These are phyloP conservation scores for Fistularia commersonii DNA, from an alignment of 2,797 vertebrate genomes.

Conservation along the genomic window DNA sequence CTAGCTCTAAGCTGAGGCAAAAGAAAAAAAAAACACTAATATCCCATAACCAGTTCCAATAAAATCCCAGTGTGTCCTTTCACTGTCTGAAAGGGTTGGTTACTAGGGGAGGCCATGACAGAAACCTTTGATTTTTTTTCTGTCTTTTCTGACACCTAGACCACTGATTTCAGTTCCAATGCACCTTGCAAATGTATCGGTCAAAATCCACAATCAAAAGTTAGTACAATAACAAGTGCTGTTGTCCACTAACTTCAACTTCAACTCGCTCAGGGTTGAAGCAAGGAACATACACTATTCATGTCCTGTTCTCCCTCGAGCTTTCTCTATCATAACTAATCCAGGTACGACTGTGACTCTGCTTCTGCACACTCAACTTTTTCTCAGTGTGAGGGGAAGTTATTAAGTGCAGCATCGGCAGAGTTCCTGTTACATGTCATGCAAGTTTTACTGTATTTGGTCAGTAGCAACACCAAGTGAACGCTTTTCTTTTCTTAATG, in stretches of 20 bases:
- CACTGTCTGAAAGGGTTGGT: conserved; percentile 54
- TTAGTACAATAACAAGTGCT: conserved; percentile 34
- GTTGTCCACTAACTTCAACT: conserved; percentile 39
- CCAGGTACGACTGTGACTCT: conserved; percentile 29
- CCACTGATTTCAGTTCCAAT: conserved; percentile 23
- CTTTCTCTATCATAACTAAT: conserved; percentile 41
- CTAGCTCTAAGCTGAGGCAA: conserved; percentile 36
- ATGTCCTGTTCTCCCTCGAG: conserved; percentile 42
- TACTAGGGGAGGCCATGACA: conserved; percentile 43
- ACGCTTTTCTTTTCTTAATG: conserved; percentile 50
- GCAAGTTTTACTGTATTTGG: conserved; percentile 18
- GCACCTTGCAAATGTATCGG: conserved; percentile 38
- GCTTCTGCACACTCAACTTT: conserved; percentile 25
- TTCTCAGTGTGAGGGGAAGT: conserved; percentile 20
- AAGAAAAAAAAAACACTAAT: conserved; percentile 62
- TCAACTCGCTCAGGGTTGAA: conserved; percentile 45
- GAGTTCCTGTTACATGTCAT: conserved; percentile 5
- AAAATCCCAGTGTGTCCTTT: conserved; percentile 55
- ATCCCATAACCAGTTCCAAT: conserved; percentile 57
- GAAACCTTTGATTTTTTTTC: conserved; percentile 3
- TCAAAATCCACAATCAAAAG: conserved; percentile 35
- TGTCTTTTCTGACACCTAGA: conserved; percentile 20
- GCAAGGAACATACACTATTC: conserved; percentile 39
- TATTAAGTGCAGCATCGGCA: not conserved
- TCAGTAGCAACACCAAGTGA: conserved; percentile 32